These are phyloP conservation scores for Amiota minor DNA, from an alignment of 2,888 invertebrate genomes.

Conservation along the genomic window DNA sequence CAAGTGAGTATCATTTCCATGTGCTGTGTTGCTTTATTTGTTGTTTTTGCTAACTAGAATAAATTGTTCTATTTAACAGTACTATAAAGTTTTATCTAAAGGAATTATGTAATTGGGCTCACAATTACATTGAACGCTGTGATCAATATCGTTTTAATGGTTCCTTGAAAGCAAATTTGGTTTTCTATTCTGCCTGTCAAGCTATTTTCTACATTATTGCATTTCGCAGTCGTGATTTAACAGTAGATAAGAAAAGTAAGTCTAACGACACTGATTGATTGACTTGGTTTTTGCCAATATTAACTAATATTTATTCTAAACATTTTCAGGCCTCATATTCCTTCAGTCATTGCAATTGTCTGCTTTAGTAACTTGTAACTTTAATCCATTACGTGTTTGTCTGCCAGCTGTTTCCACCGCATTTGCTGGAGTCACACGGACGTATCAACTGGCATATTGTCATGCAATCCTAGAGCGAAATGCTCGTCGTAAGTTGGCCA, in stretches of 20 bases:
- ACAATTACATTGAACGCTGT: constrained; percentile 80
- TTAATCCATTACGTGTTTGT: constrained; percentile 92
- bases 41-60: too few species aligned
- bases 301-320: neutral
- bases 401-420: constrained; percentile 83
- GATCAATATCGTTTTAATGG: constrained; percentile 68
- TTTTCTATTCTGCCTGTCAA: constrained; percentile 94
- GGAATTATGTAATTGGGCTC: constrained; percentile 87
- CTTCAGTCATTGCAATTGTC: constrained; percentile 88
- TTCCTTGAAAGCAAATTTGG: constrained; percentile 83
- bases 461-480: constrained; percentile 92
- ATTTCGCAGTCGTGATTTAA: constrained; percentile 89
- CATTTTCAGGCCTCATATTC: constrained; percentile 81
- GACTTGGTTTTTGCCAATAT: neutral
- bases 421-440: constrained; percentile 86
- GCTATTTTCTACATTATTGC: constrained; percentile 93
- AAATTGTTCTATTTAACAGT: constrained; percentile 72
- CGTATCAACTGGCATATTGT: constrained; percentile 93
- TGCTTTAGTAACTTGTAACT: constrained; percentile 86
- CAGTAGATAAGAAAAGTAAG: constrained; percentile 84
- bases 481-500: constrained; percentile 77
- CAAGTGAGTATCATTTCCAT: neutral
- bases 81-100: constrained; percentile 79
- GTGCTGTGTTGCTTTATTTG: constrained; percentile 12
- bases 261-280: constrained; percentile 48